Percentiles rank a stretch among this genome's conserved stretches.
These are phyloP conservation scores for Myiotriccus ornatus DNA, from an alignment of 2,797 vertebrate genomes.

Conservation along the genomic window DNA sequence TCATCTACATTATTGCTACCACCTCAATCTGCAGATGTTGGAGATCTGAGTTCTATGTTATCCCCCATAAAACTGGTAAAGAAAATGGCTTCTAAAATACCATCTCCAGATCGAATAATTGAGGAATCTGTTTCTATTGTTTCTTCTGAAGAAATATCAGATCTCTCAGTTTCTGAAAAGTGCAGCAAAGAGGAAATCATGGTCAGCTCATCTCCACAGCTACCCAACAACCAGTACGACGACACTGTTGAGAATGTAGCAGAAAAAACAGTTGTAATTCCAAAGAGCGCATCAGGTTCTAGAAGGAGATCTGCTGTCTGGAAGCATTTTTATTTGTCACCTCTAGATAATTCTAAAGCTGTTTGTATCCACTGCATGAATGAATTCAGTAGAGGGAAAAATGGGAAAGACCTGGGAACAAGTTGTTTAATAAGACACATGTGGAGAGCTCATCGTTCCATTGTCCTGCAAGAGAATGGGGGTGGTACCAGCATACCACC, in stretches of 20 bases:
- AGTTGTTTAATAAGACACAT: slow-evolving; percentile 98
- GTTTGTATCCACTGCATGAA: slow-evolving; percentile 98
- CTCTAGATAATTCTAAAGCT: slow-evolving; percentile 94
- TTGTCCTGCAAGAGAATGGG: slow-evolving; percentile 93
- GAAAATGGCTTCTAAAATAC: slow-evolving; percentile 82
- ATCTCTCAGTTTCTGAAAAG: slow-evolving; percentile 82
- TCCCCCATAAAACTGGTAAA: slow-evolving; percentile 85
- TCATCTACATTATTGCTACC: slow-evolving; percentile 68
- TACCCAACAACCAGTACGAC: slow-evolving; percentile 78
- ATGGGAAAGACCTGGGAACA: slow-evolving; percentile 95
- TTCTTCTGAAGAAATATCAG: slow-evolving; percentile 85
- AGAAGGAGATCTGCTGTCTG: slow-evolving; percentile 94
- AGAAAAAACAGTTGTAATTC: slow-evolving; percentile 81
- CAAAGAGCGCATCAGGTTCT: slow-evolving; percentile 86
- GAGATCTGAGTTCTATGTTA: slow-evolving; percentile 73
- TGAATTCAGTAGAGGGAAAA: slow-evolving; percentile 96
- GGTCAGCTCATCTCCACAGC: slow-evolving; percentile 77
- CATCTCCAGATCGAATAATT: slow-evolving; percentile 81
- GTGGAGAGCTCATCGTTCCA: slow-evolving; percentile 96
- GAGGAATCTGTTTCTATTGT: slow-evolving; percentile 75
- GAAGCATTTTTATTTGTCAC: slow-evolving; percentile 98
- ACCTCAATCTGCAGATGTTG: slow-evolving; percentile 61
- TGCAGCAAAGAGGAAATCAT: slow-evolving; percentile 75
- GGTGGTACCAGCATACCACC: slow-evolving; percentile 88
- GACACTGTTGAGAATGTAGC: slow-evolving; percentile 79